Conservation (phyloP, 1,140 invertebrate genomes). For the Drosophila melanica region DNA sequence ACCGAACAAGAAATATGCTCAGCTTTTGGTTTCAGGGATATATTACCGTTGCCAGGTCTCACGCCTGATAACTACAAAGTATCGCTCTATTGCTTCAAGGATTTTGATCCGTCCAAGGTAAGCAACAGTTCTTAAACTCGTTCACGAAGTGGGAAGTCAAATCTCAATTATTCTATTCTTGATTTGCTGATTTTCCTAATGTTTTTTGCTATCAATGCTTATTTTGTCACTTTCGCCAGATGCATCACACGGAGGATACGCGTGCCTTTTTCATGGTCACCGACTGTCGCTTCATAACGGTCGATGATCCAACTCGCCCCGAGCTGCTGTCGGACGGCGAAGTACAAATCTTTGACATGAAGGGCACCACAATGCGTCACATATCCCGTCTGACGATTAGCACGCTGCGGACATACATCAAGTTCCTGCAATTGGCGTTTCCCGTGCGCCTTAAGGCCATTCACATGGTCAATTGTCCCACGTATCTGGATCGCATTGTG, state of each 20-base stretch:
- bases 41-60: conserved; percentile 86
- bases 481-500: conserved; percentile 87
- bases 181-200: background rate
- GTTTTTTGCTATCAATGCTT: background rate
- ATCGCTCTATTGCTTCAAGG: conserved; percentile 87
- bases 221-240: conserved; percentile 76
- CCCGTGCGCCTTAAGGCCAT: conserved; percentile 90
- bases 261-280: conserved; percentile 89
- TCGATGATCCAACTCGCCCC: conserved; percentile 83
- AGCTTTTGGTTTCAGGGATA: conserved; percentile 85
- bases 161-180: too few relatives aligned
- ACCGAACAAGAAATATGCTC: background rate
- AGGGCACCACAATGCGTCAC: conserved; percentile 87
- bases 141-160: too few relatives aligned
- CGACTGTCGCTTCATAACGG: conserved; percentile 87
- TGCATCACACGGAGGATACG: conserved; percentile 87
- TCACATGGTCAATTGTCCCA: conserved; percentile 88
- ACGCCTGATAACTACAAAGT: conserved; percentile 86
- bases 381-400: conserved; percentile 87
- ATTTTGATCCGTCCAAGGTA: conserved; percentile 85
- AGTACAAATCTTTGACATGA: conserved; percentile 89
- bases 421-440: conserved; percentile 88
- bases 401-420: conserved; percentile 84
- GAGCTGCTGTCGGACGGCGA: conserved; percentile 85
- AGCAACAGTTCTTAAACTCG: background rate